Base-by-base conservation (phyloP, 35 echinoderm and acorn worm species). In the Diadema setosum region DNA sequence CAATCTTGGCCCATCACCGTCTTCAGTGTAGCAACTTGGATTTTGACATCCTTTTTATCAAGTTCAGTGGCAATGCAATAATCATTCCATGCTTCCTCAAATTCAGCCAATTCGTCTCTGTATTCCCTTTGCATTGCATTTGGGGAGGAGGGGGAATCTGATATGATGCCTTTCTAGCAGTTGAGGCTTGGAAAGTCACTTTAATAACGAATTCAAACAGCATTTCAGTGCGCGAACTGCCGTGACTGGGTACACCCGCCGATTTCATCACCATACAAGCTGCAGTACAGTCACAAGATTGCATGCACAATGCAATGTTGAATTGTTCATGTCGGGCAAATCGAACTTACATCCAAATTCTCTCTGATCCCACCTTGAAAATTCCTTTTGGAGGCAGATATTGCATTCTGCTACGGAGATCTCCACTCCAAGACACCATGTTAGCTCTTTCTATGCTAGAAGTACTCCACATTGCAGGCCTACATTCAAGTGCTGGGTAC, bases 51-150 rank as follows among this genome's bases (percentile, higher is more conserved):
- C 45, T 88, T 88, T 59, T 57, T 80, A 20, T 88, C 52, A 12
- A 88, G 17, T 23, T 81, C 86, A 21, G 73, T 88, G 7, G 86
- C 86, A 41, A 43, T 59, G 17, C 1, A 35, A 27, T 88, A 88
- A 60, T 81, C 73, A 17, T 56, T 36, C 39, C 37, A 88, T 8
- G 70, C 30, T 27, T 80, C 86, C 48, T 81, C 45, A 36, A 88
- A 42, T 58, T 40, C 31, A 39, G 45, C 86, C 70, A 88, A 61
- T 88, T 80, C 11, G 12, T 2, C 5, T 88, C 70, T 49, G 70
- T 88, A 88, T 88, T 57, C 8, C 74, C 55, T 60, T 36, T 88
- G 12, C 63, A 75, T 61, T 17, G 17, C 82, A 84, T 84, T n/a
- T 70, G 86, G 15, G 44, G 5, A 0, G 86, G 73, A 26, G 86